Percentiles rank a stretch among this genome's conserved stretches.
phyloP scores from a whole-genome alignment of 2,113 vertebrate genomes.

The Pogonocichla stellata region DNA sequence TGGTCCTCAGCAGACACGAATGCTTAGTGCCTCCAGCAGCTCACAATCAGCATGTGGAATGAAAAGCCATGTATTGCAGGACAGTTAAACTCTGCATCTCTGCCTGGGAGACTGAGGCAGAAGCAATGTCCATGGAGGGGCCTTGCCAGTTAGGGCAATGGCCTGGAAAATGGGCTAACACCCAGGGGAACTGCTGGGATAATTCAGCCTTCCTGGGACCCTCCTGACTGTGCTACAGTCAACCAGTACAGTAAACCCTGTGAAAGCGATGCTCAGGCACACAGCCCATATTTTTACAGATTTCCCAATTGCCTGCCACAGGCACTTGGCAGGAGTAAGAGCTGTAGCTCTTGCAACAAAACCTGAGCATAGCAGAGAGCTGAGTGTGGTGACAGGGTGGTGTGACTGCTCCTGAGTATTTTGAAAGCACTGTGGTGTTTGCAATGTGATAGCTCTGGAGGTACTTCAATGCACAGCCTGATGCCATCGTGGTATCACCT shows the following conservation, averaged over 20 bases:
- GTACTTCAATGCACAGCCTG: background rate
- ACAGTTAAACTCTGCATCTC: background rate
- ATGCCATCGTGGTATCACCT: background rate
- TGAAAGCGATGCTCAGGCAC: accelerated
- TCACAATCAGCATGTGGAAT: background rate
- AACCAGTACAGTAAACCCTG: background rate
- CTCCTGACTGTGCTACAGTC: background rate
- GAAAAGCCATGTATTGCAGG: background rate
- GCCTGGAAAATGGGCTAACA: background rate
- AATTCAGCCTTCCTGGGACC: background rate
- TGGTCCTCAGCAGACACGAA: background rate
- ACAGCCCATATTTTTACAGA: background rate
- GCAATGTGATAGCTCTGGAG: background rate
- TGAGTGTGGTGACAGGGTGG: accelerated
- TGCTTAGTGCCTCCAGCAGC: background rate
- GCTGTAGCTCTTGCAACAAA: background rate
- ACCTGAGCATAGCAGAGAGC: background rate
- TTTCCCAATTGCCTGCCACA: background rate
- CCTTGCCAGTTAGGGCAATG: background rate
- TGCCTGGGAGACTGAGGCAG: background rate
- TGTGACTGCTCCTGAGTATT: background rate
- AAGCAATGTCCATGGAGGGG: background rate
- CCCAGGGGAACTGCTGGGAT: background rate
- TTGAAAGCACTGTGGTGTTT: background rate
- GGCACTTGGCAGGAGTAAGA: background rate